Evolutionary conservation across 2,113 vertebrate genomes (phyloP).

Genomic region (Scatophagus argus): DNA sequence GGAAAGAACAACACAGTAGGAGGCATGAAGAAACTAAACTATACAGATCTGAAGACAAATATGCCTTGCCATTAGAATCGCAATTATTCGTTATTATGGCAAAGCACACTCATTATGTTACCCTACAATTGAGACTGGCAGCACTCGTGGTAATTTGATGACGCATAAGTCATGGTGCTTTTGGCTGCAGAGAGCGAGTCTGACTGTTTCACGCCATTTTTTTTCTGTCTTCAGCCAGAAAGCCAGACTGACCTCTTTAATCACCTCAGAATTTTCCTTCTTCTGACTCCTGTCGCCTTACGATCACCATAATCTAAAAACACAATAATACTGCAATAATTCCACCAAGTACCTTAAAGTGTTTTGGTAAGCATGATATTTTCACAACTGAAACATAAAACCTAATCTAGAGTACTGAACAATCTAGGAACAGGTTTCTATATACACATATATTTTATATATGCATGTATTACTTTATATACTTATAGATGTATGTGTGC

Average conservation of each 20-base stretch:
- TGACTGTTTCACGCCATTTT: constrained; percentile 63
- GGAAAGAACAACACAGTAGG: constrained; percentile 22
- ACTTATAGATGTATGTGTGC: neutral
- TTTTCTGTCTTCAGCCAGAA: constrained; percentile 72
- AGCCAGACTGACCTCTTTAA: constrained; percentile 58
- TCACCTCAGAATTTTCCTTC: constrained; percentile 29
- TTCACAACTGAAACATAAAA: constrained; percentile 5
- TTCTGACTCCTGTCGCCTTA: constrained; percentile 31
- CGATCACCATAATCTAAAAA: constrained; percentile 38
- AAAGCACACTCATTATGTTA: constrained; percentile 77
- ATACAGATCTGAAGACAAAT: constrained; percentile 53
- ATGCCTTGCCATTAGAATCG: constrained; percentile 71
- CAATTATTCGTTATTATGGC: constrained; percentile 79
- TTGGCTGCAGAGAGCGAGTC: constrained; percentile 63
- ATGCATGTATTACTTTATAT: neutral
- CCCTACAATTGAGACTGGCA: constrained; percentile 80
- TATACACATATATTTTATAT: neutral
- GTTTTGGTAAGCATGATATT: constrained; percentile 18
- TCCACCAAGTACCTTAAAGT: constrained; percentile 13
- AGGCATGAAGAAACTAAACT: constrained; percentile 63
- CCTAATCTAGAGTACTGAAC: neutral
- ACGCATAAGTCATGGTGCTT: constrained; percentile 71
- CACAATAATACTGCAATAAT: constrained; percentile 30
- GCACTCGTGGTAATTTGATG: constrained; percentile 76
- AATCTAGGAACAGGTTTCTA: neutral